phyloP scores from a whole-genome alignment of 2,888 invertebrate genomes.

The Perdita meconis region DNA sequence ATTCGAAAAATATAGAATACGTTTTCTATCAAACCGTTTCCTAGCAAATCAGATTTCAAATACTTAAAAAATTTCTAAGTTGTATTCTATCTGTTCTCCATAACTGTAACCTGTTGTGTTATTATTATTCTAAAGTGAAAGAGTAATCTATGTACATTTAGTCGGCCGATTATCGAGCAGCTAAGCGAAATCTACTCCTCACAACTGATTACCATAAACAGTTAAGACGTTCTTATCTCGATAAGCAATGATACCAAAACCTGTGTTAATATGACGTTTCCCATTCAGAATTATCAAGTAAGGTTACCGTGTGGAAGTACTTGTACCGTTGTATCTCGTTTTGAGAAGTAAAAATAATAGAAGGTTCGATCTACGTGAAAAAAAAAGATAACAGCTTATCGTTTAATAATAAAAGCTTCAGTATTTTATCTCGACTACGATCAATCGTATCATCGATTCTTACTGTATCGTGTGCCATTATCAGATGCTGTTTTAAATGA shows the following conservation, averaged over 20 bases:
- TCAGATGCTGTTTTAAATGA: background rate
- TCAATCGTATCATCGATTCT: background rate
- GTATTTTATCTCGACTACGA: constrained; percentile 11
- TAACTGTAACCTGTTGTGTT: too few relatives aligned
- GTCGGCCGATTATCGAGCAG: too few relatives aligned
- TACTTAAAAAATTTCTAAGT: too few relatives aligned
- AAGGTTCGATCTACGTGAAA: background rate
- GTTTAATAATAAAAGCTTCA: constrained; percentile 25
- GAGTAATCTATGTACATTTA: too few relatives aligned
- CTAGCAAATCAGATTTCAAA: too few relatives aligned
- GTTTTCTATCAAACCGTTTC: too few relatives aligned
- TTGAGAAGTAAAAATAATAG: background rate
- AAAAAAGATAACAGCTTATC: constrained; percentile 19
- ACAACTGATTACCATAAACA: too few relatives aligned
- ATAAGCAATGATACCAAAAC: background rate
- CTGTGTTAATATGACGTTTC: background rate
- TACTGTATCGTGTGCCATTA: background rate
- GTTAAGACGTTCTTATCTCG: background rate
- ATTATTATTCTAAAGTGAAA: too few relatives aligned
- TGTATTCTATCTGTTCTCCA: too few relatives aligned
- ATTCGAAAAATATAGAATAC: too few relatives aligned
- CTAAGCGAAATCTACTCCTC: too few relatives aligned
- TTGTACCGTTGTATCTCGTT: background rate
- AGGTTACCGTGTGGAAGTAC: background rate
- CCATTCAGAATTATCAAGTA: background rate